Base-by-base conservation (phyloP, 2,113 vertebrate species). In the Elaphurus davidianus region DNA sequence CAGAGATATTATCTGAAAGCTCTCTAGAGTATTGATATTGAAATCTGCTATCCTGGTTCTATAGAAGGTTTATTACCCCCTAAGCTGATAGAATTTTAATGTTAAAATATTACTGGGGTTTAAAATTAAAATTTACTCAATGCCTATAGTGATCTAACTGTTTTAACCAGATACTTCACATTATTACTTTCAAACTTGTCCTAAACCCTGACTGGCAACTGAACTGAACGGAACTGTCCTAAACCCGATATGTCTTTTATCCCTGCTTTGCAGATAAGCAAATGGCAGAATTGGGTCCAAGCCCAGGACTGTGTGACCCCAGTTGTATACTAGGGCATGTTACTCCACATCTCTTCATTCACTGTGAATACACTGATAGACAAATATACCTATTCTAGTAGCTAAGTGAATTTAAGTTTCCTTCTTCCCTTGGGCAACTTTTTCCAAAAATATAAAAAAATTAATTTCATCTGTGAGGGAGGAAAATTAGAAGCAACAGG, bases 401-500 rank as follows among this genome's bases (percentile, higher is more conserved):
- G 13, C 23, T 84, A 52, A 52, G 16, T 40, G 54, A 88, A 90
- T 82, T 94, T 59, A 90, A 64, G 13, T 28, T 59, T 19, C 91
- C 9, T 82, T 82, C 45, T 94, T 16, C 15, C 19, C 23, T 50
- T 87, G 86, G 10, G n/a, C 82, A 71, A n/a, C 19, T 43, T 85
- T 71, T 85, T 27, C 8, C 5, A 79, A 92, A 27, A 83, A 50
- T 60, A 52, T 30, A 14, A 11, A 78, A 93, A 60, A 62, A 84
- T 86, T 79, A 89, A 82, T 55, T 79, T 67, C 17, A 67, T 86
- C 28, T 62, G 21, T 96, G 30, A 90, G 36, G 67, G 25, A 90
- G 15, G 52, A 90, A 91, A 33, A 59, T 88, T 96, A 85, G n/a
- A 97, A 96, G 86, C 60, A 93, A 82, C 23, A 79, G 27, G n/a